A percentile compares a stretch with the other conserved stretches of the same genome.
Conservation (phyloP, 2,888 invertebrate genomes). For the Monochamus alternatus region DNA sequence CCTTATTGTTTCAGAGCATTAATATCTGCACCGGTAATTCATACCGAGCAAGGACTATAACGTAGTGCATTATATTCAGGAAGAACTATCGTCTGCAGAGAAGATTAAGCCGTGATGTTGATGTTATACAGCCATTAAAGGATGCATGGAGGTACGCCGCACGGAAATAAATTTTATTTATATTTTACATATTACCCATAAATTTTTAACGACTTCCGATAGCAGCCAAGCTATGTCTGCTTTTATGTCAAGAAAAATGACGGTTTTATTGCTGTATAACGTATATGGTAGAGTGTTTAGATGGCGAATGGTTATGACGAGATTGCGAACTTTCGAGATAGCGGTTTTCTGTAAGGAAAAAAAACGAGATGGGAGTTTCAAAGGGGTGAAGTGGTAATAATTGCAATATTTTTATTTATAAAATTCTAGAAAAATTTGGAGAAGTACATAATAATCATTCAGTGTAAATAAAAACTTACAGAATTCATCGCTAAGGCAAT, state of each 20-base stretch:
- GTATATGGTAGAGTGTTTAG: background rate
- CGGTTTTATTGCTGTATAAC: background rate
- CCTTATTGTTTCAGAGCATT: no score
- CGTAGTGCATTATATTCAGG: background rate
- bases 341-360: no score
- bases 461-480: no score
- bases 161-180: conserved; percentile 15
- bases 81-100: background rate
- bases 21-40: no score
- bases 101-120: background rate
- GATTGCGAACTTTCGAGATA: no score
- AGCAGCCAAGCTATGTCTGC: background rate
- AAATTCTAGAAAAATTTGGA: no score
- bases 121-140: conserved; percentile 2
- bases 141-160: background rate
- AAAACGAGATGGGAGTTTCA: no score
- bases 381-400: no score
- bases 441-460: no score
- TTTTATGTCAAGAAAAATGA: conserved; percentile 1
- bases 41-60: background rate
- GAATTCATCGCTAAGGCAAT: no score
- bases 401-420: no score
- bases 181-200: conserved; percentile 19
- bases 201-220: conserved; percentile 17
- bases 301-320: background rate